Conservation (phyloP, 2,797 vertebrate genomes). For the Uromys caudimaculatus region DNA sequence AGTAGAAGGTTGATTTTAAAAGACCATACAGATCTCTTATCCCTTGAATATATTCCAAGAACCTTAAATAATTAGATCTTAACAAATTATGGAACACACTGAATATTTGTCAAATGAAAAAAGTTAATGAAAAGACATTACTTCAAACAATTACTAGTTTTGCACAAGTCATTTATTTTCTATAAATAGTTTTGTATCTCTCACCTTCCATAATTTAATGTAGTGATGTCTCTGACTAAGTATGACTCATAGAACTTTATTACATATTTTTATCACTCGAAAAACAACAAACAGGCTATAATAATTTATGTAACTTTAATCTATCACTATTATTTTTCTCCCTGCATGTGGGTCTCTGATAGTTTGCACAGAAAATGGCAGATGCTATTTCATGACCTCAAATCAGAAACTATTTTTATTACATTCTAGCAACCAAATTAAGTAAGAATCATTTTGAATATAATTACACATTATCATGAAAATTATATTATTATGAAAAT, state of each 20-base stretch:
- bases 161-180: neutral
- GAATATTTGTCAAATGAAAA: neutral
- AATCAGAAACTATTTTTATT: slow-evolving; percentile 24
- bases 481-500: slow-evolving; percentile 43
- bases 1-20: neutral
- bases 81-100: neutral
- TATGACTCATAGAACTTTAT: neutral
- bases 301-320: slow-evolving; percentile 12
- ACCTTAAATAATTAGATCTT: neutral
- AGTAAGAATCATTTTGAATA: slow-evolving; percentile 40
- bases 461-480: slow-evolving; percentile 24
- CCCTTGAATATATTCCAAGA: neutral
- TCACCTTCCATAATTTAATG: neutral
- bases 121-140: neutral
- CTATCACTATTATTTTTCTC: neutral
- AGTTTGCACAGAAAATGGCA: neutral
- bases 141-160: neutral
- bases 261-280: slow-evolving; percentile 38
- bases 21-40: neutral
- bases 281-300: neutral
- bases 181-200: neutral
- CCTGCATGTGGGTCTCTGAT: neutral
- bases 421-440: slow-evolving; percentile 39
- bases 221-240: neutral
- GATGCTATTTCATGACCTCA: neutral